These are phyloP conservation scores for Emberiza fucata DNA, from an alignment of 2,113 vertebrate genomes.

Conservation along the genomic window DNA sequence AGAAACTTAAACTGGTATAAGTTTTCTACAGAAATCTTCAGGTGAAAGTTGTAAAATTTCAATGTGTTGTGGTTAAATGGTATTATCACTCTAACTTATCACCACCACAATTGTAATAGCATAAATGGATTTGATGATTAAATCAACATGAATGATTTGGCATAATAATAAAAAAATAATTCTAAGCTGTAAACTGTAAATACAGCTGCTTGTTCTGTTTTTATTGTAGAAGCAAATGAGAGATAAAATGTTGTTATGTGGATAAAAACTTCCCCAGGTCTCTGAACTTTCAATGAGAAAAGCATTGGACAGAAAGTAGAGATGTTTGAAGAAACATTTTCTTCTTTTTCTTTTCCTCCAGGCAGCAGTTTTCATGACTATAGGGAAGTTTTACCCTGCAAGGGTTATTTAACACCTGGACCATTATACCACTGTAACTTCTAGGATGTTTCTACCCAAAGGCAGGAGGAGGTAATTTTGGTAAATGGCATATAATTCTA, in stretches of 20 bases:
- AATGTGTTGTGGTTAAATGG: neutral
- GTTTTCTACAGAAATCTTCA: neutral
- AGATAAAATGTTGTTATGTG: neutral
- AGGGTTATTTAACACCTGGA: constrained; percentile 55
- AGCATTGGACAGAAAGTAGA: neutral
- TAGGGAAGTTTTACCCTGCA: constrained; percentile 19
- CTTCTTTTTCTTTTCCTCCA: neutral
- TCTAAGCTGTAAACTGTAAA: neutral
- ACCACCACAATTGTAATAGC: neutral
- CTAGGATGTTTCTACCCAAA: constrained; percentile 19
- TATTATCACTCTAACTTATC: neutral
- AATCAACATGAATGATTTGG: neutral
- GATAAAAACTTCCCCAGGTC: neutral
- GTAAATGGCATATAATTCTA: constrained; percentile 63
- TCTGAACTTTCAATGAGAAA: neutral
- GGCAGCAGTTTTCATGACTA: neutral
- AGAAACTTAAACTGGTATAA: neutral
- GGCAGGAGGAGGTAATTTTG: constrained; percentile 37
- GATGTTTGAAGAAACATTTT: neutral
- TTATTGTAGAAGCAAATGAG: neutral
- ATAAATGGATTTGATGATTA: neutral
- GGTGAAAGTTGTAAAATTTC: neutral
- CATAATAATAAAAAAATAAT: neutral
- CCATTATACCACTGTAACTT: constrained; percentile 34
- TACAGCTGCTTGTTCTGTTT: neutral